Evolutionary conservation across 2,797 vertebrate species (phyloP), one percentile per base, ranked within the genome.

Genomic region (Adrianichthys oophorus): DNA sequence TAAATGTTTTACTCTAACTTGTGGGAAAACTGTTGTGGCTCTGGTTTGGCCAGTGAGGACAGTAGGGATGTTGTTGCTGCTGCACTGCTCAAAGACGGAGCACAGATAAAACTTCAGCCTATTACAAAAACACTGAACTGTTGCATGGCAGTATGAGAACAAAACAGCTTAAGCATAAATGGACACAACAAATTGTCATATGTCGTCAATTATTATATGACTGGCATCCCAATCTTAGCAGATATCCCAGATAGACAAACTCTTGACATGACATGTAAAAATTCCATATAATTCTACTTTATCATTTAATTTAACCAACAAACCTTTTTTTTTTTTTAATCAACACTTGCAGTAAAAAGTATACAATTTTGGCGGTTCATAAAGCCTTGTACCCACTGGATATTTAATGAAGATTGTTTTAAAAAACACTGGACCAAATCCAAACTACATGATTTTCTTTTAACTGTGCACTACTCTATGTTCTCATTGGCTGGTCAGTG

Each of bases 331-430:
- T n/a, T 12, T 24, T 18, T 57, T 54, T 70, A 67, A 5, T 66
- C 47, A 32, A 59, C 7, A 63, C 57, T 43, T 60, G 18, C 26
- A 59, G 60, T 65, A 26, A 41, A 37, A 26, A 15, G 59, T 51
- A 41, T 61, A 50, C 15, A 67, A 48, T 62, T 67, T 24, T 4
- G 23, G 66, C 59, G 58, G 3, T 15, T 46, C 5, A 19, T 32
- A 18, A 45, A 53, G 52, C 60, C 48, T 75, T 74, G 72, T 80
- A 70, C 51, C 84, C 77, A 83, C 80, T 52, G 77, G 62, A 75
- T 54, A 74, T 72, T 72, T 84, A 72, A 58, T 48, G 10, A 21
- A 47, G 21, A 47, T 19, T 7, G 17, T 23, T 21, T 21, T 21
- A 5, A 19, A 12, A 17, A 7, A 13, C 4, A 2, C 19, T 45